These are phyloP conservation scores for Limosa lapponica DNA, from an alignment of 2,797 vertebrate species.

Conservation along the genomic window DNA sequence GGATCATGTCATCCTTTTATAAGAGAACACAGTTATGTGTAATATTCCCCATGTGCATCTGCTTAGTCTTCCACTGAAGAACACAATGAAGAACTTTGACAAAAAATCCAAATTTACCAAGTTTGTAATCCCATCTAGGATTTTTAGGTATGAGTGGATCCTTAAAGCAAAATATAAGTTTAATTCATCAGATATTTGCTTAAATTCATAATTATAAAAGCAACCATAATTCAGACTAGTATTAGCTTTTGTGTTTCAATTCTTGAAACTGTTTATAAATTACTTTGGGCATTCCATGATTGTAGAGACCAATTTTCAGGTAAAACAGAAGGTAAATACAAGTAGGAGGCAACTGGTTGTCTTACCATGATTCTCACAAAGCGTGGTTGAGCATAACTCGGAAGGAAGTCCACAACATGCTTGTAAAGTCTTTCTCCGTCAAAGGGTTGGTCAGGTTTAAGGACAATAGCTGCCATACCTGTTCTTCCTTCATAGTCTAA, in stretches of 20 bases:
- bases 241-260: background rate
- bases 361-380: slow-evolving; percentile 81
- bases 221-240: background rate
- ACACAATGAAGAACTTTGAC: background rate
- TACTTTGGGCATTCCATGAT: background rate
- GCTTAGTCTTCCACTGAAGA: background rate
- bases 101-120: background rate
- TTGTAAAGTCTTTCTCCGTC: slow-evolving; percentile 76
- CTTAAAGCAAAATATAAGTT: background rate
- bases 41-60: background rate
- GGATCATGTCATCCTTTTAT: background rate
- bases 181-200: background rate
- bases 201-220: background rate
- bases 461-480: slow-evolving; percentile 81
- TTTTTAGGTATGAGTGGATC: background rate
- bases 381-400: slow-evolving; percentile 77
- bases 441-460: slow-evolving; percentile 71
- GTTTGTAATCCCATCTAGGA: background rate
- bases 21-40: background rate
- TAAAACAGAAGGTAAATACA: background rate
- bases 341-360: background rate
- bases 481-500: slow-evolving; percentile 83
- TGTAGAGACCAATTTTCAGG: background rate
- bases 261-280: background rate
- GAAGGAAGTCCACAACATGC: slow-evolving; percentile 76